Conservation (phyloP, 2,113 vertebrate species). For the Propithecus coquereli region DNA sequence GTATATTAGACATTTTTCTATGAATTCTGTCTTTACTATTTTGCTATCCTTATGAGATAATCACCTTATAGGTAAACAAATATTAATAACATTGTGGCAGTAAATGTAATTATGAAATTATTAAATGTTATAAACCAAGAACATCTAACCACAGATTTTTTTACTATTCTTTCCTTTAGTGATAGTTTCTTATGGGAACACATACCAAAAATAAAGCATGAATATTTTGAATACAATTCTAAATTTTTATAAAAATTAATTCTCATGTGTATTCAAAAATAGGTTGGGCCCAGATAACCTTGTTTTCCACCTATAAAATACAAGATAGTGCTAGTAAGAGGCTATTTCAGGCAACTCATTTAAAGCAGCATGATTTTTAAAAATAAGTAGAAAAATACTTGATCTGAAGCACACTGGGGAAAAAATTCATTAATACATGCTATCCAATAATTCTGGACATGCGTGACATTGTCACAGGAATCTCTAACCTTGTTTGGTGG, state of each 20-base stretch:
- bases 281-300: background rate
- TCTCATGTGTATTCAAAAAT: background rate
- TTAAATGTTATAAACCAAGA: background rate
- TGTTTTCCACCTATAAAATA: background rate
- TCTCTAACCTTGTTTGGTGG: constrained; percentile 7
- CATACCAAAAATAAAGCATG: constrained; percentile 5
- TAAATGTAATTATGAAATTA: background rate
- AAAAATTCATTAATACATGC: background rate
- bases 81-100: background rate
- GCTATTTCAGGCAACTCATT: background rate
- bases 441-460: background rate
- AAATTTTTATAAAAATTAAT: constrained; percentile 7
- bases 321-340: background rate
- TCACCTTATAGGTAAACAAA: background rate
- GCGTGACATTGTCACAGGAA: background rate
- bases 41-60: background rate
- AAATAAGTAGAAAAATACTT: background rate
- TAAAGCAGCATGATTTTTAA: background rate
- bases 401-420: background rate
- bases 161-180: background rate
- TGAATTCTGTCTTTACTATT: background rate
- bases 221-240: constrained; percentile 27
- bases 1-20: background rate
- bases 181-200: background rate
- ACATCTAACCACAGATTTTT: background rate